A percentile compares a stretch with the other conserved stretches of the same genome.
These are phyloP conservation scores for Pseudopipra pipra DNA, from an alignment of 2,113 vertebrate genomes.

Conservation along the genomic window DNA sequence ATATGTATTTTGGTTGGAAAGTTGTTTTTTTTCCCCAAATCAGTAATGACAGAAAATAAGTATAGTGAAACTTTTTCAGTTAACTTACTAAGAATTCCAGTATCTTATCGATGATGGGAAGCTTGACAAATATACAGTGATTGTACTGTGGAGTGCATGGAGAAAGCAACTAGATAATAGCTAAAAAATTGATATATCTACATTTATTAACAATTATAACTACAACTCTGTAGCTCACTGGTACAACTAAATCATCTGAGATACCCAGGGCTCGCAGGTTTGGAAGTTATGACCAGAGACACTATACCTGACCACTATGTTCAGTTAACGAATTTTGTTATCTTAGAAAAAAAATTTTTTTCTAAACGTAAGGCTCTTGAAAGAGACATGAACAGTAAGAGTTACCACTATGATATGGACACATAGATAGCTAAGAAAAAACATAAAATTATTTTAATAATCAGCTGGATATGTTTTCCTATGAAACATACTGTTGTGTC, in stretches of 20 bases:
- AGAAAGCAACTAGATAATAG: background rate
- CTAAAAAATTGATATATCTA: background rate
- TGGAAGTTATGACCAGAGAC: background rate
- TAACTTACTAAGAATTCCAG: background rate
- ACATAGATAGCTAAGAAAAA: background rate
- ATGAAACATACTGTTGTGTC: background rate
- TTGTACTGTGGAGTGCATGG: background rate
- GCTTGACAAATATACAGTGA: background rate
- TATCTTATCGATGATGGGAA: background rate
- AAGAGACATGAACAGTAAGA: background rate
- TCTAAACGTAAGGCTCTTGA: background rate
- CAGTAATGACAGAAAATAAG: background rate
- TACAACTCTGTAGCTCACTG: background rate
- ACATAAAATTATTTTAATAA: background rate
- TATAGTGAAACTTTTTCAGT: background rate
- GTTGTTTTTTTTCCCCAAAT: background rate
- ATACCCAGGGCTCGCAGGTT: background rate
- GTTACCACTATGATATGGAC: background rate
- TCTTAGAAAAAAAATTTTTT: background rate
- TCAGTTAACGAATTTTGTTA: background rate
- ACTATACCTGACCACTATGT: background rate
- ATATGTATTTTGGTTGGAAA: background rate
- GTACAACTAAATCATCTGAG: background rate
- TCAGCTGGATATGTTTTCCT: background rate
- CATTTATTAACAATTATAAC: background rate